phyloP scores from a whole-genome alignment of 2,797 vertebrate species.

The Perodicticus potto region DNA sequence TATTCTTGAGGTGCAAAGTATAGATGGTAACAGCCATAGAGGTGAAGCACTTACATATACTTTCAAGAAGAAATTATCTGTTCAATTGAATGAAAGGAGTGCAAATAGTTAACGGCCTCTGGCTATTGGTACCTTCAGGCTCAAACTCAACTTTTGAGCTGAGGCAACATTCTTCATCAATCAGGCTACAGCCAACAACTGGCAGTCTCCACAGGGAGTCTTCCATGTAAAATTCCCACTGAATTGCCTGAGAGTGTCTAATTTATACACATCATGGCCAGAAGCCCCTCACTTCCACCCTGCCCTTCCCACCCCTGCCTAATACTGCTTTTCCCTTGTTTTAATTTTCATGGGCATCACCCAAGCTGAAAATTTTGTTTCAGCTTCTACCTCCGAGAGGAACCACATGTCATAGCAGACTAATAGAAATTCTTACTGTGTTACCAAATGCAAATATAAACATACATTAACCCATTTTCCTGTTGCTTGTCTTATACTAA shows the following conservation, averaged over 20 bases:
- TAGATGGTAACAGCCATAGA: background rate
- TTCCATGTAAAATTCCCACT: background rate
- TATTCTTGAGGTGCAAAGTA: background rate
- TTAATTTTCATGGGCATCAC: background rate
- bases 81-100: background rate
- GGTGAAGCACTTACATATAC: background rate
- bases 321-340: background rate
- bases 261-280: background rate
- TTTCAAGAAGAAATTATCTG: background rate
- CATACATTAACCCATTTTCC: background rate
- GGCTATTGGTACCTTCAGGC: background rate
- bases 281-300: too few species aligned
- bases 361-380: background rate
- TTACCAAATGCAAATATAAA: background rate
- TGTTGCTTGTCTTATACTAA: background rate
- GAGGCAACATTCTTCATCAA: background rate
- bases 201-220: too few species aligned
- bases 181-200: background rate
- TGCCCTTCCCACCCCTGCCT: too few species aligned
- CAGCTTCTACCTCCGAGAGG: background rate
- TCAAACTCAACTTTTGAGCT: background rate
- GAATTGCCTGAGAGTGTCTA: background rate
- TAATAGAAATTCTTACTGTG: background rate
- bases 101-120: background rate
- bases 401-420: background rate